Evolutionary conservation across 2,888 invertebrate genomes (phyloP), one percentile per base, ranked within the genome.

Genomic region (Polydrusus cervinus): DNA sequence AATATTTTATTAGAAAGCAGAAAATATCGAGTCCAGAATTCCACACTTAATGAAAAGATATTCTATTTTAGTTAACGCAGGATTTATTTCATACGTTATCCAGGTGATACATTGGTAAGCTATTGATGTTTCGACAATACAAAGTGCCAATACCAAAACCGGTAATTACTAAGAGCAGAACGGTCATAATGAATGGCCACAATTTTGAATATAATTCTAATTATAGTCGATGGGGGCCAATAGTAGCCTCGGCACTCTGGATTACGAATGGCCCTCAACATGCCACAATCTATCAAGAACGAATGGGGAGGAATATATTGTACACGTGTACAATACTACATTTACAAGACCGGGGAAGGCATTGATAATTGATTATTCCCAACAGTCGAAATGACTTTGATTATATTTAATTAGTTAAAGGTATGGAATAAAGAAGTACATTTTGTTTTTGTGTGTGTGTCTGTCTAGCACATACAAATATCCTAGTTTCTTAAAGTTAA

Each of bases 271-370:
- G 74, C 40, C 66, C 45, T 65, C 72, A 76, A 72, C 76, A 74
- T 65, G 76, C 74, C 78, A 78, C 79, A 80, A 81, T 82, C 80
- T 79, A 81, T 82, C 82, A 81, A 79, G 80, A 79, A 76, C 57
- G 57, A 60, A 60, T 60, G 14, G 57, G 57, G 57, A 76, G 75
- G 71, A 78, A 79, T 71, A 67, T 67, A 79, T 77, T 78, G 77
- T 80, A 82, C 82, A 82, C 80, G 80, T 82, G 83, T 82, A 81
- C 76, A 78, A 78, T 78, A 75, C 70, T 60, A 78, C 75, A 79
- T 81, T 81, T 78, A 82, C 82, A 81, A 82, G 81, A 78, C 77
- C 77, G 79, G 79, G 79, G 79, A 81, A 79, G 43, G 53, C 62
- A 76, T 71, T 78, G 75, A 60, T 55, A 74, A 75, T 78, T 74